Percentiles rank a stretch among this genome's conserved stretches.
Evolutionary conservation across 2,113 vertebrate genomes (phyloP).

Genomic region (Podocnemis expansa): DNA sequence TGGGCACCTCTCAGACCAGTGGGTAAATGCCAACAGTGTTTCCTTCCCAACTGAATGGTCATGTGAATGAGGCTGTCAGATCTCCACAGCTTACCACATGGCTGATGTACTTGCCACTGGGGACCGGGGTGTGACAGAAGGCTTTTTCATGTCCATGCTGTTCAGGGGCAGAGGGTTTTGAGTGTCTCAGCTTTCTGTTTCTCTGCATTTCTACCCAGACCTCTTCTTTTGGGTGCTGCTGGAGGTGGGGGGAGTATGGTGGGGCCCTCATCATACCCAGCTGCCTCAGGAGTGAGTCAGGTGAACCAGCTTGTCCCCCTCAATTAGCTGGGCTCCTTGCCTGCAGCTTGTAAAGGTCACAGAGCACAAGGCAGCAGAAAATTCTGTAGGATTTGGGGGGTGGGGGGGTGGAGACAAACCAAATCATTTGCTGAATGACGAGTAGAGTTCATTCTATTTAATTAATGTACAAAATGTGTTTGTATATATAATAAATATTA

Average conservation of each 20-base stretch:
- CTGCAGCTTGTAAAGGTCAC: background rate
- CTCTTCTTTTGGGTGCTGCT: background rate
- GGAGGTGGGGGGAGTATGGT: background rate
- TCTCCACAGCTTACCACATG: background rate
- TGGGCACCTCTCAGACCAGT: accelerated
- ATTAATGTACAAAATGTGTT: slow-evolving; percentile 82
- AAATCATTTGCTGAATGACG: slow-evolving; percentile 56
- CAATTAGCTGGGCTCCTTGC: background rate
- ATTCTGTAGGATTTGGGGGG: accelerated
- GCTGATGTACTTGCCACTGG: too few species aligned
- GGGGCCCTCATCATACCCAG: background rate
- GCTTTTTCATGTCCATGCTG: background rate
- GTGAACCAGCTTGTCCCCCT: background rate
- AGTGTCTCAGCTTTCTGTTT: accelerated
- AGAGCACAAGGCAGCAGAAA: background rate
- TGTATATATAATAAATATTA: slow-evolving; percentile 85
- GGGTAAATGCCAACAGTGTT: accelerated
- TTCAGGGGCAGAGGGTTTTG: accelerated
- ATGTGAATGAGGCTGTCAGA: background rate
- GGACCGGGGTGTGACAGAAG: background rate
- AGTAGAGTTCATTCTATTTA: slow-evolving; percentile 79
- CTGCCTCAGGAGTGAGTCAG: background rate
- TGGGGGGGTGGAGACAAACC: slow-evolving; percentile 15
- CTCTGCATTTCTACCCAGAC: background rate
- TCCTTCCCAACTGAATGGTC: background rate